These are phyloP conservation scores for Ceryle rudis DNA, from an alignment of 2,797 vertebrate genomes.

Conservation along the genomic window DNA sequence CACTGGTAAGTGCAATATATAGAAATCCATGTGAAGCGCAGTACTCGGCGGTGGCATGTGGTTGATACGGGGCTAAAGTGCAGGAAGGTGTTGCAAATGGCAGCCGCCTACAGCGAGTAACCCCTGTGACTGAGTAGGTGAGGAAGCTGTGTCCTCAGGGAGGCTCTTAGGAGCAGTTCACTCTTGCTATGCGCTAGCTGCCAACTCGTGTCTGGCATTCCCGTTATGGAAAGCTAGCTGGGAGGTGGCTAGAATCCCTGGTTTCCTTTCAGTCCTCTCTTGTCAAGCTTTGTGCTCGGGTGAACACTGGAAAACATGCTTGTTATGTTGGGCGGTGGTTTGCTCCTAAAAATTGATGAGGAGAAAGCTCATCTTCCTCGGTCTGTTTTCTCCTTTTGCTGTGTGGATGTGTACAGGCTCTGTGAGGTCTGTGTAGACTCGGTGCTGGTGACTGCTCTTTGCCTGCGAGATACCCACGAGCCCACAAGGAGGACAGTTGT, in stretches of 20 bases:
- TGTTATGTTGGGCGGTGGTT: neutral
- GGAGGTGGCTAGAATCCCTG: neutral
- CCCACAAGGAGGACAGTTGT: neutral
- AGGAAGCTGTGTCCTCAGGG: neutral
- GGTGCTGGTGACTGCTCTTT: neutral
- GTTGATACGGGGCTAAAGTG: neutral
- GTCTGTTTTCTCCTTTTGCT: neutral
- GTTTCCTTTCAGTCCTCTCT: conserved; percentile 6
- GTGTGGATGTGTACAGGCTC: neutral
- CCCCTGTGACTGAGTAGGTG: neutral
- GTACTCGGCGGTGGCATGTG: conserved; percentile 38
- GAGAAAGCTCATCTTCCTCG: neutral
- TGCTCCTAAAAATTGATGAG: neutral
- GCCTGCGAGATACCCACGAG: neutral
- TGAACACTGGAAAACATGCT: neutral
- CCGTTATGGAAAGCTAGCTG: neutral
- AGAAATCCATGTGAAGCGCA: neutral
- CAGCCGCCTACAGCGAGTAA: neutral
- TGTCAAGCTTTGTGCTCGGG: conserved; percentile 10
- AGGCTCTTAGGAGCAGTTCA: neutral
- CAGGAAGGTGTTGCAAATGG: neutral
- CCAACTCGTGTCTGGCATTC: neutral
- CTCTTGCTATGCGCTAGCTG: neutral
- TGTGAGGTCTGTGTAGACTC: neutral
- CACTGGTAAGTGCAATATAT: neutral